Evolutionary conservation across 2,113 vertebrate species (phyloP).

Genomic region (Salvelinus alpinus): DNA sequence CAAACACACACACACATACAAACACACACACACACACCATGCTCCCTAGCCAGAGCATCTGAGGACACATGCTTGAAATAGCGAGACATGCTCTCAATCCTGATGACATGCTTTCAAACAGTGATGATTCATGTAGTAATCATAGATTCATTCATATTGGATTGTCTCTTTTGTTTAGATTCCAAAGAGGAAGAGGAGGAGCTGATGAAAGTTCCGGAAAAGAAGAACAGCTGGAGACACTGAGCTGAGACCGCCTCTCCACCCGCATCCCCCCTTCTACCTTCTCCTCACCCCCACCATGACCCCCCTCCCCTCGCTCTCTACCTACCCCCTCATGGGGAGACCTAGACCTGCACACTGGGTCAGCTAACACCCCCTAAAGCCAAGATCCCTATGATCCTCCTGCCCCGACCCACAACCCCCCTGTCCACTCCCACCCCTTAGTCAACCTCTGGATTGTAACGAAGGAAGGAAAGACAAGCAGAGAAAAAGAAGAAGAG

Average conservation of each 20-base stretch:
- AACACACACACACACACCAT: not conserved
- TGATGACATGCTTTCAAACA: not conserved
- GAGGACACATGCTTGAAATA: not conserved
- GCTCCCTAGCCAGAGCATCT: not conserved
- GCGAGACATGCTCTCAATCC: not conserved
- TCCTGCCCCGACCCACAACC: not conserved
- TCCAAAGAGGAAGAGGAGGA: constrained; percentile 62
- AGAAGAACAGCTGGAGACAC: constrained; percentile 66
- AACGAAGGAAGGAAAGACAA: constrained; percentile 18
- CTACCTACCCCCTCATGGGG: not conserved
- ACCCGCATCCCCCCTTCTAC: not conserved
- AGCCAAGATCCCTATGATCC: not conserved
- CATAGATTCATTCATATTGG: not conserved
- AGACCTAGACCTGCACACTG: constrained; percentile 56
- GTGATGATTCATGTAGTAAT: not conserved
- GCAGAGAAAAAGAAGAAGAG: constrained; percentile 25
- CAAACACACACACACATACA: not conserved
- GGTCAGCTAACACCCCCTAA: not conserved
- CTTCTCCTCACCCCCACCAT: constrained; percentile 30
- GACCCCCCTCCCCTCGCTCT: constrained; percentile 23
- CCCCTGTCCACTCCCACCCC: constrained; percentile 37
- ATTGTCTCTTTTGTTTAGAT: constrained; percentile 38
- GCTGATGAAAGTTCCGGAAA: constrained; percentile 66
- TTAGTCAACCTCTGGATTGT: constrained; percentile 65
- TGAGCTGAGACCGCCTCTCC: constrained; percentile 59